Conservation (phyloP, 30 jellyfish, hydroid and myxozoan genomes). For the Chironex yamaguchii region DNA sequence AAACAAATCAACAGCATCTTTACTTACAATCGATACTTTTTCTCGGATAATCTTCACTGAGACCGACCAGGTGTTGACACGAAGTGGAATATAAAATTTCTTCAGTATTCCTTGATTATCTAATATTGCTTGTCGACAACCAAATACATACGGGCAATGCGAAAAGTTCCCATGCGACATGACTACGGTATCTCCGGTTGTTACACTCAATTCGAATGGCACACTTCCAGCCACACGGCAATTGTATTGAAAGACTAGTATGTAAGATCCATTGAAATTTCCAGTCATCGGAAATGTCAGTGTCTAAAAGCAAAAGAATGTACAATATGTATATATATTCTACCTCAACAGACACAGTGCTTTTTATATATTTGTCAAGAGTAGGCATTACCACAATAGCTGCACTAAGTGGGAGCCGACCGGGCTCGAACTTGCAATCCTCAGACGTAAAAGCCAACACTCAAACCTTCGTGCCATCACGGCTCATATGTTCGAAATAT, state of each 20-base stretch:
- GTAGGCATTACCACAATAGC: no score
- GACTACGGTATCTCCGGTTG: neutral
- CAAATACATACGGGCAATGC: conserved; percentile 73
- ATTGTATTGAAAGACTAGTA: conserved; percentile 38
- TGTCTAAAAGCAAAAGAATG: conserved; percentile 15
- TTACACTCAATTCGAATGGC: neutral
- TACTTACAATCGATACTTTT: conserved; percentile 50
- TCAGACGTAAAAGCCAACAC: no score
- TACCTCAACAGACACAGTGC: no score
- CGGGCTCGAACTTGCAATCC: no score
- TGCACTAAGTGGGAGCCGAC: no score
- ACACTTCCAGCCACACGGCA: neutral
- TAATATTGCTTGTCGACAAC: conserved; percentile 82
- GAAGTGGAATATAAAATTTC: neutral
- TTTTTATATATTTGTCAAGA: no score
- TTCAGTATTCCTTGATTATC: neutral
- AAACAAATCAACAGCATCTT: no score
- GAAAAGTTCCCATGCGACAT: conserved; percentile 24
- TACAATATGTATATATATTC: no score
- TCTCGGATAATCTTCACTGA: neutral
- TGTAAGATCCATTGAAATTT: conserved; percentile 35
- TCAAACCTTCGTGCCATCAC: no score
- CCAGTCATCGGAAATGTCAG: conserved; percentile 19
- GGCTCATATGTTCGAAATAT: no score
- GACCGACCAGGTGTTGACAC: neutral